Evolutionary conservation across 2,888 invertebrate species (phyloP).

Genomic region (Catocala fraxini): DNA sequence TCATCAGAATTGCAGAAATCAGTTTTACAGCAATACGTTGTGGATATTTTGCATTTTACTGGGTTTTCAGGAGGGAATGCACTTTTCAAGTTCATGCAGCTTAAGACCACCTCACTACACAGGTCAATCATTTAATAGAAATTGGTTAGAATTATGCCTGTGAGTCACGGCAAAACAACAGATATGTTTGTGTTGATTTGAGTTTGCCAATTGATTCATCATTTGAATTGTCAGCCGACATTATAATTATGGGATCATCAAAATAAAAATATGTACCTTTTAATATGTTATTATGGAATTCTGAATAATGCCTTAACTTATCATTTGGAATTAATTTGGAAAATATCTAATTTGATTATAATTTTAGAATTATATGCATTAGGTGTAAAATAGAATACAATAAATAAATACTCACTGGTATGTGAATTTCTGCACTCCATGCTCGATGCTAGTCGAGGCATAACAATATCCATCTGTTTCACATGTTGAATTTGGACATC

Average conservation of each 20-base stretch:
- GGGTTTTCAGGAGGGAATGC: conserved; percentile 87
- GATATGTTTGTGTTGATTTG: conserved; percentile 73
- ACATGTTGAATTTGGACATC: conserved; percentile 93
- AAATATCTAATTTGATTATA: conserved; percentile 9
- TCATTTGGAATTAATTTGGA: conserved; percentile 23
- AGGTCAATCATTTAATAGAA: conserved; percentile 74
- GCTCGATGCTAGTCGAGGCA: conserved; percentile 91
- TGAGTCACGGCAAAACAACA: conserved; percentile 45
- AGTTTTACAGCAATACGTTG: conserved; percentile 80
- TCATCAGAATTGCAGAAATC: conserved; percentile 82
- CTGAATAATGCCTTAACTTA: conserved; percentile 22
- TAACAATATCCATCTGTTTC: conserved; percentile 96
- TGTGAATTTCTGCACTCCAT: conserved; percentile 89
- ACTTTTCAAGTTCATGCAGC: conserved; percentile 83
- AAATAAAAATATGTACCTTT: conserved; percentile 59
- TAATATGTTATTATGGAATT: conserved; percentile 4
- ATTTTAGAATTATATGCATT: neutral
- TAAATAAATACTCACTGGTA: conserved; percentile 90
- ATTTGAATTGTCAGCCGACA: conserved; percentile 28
- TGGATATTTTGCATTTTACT: conserved; percentile 73
- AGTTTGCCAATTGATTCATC: conserved; percentile 70
- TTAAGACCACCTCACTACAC: conserved; percentile 84
- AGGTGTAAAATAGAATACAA: conserved; percentile 4
- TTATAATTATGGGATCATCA: conserved; percentile 27
- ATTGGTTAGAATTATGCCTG: conserved; percentile 66